Evolutionary conservation across 2,888 invertebrate genomes (phyloP), one percentile per base, ranked within the genome.

Genomic region (Pseudococcus longispinus): DNA sequence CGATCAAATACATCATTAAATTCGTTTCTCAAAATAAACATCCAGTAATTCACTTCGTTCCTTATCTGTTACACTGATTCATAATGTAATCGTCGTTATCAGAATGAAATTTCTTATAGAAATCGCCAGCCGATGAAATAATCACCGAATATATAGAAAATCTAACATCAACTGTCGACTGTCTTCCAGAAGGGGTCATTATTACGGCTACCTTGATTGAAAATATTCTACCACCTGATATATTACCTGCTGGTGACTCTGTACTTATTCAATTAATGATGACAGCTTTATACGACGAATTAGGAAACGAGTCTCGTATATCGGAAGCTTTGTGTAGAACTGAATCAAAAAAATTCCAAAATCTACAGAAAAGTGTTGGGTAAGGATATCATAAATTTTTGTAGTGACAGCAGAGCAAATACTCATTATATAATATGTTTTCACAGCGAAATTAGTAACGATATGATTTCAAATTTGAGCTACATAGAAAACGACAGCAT

Each of bases 321-420:
- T 95, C 95, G 0, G 96, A 96, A 90, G 94, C 95, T 0, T 92
- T 96, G 18, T 96, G 96, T 90, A 94, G 94, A 29, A 93, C 96
- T 84, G 95, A 96, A 90, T 95, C 95, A 89, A 95, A 95, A 88
- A 93, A 95, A 90, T 94, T 96, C 83, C 92, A 93, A 15, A 91
- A 92, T 60, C 92, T 96, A 60, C 90, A 95, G 18, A 91, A 92
- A 15, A 88, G 88, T 42, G 88, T 90, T 15, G 89, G 89, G 88
- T 89, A 89, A 23, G 4, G 1, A 51, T n/a, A 55, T n/a, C 0
- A n/a, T 55, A 20, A 55, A n/a, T 55, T 18, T 13, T 55, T 6
- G n/a, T n/a, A 51, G 51, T 8, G n/a, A n/a, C n/a, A 51, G n/a
- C 4, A 51, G n/a, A 51, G 18, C 2, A 46, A 46, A 46, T 46